Percentiles rank a stretch among this genome's conserved stretches.
Conservation (phyloP, 2,797 vertebrate species). For the Cuculus canorus region DNA sequence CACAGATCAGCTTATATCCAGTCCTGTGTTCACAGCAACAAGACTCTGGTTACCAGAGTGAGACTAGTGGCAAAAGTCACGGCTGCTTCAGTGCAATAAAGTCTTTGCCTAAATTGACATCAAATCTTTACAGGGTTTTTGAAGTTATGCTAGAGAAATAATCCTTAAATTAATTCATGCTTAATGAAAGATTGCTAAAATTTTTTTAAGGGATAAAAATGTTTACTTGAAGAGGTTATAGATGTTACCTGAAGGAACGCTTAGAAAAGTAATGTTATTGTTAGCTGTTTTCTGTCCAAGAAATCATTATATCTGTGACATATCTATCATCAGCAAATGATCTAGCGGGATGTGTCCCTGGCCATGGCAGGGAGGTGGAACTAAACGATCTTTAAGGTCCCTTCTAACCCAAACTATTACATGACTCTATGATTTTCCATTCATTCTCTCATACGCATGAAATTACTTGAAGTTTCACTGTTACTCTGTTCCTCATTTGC, state of each 20-base stretch:
- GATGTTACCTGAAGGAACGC: neutral
- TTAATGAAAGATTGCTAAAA: neutral
- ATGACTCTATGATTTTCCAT: too few species aligned
- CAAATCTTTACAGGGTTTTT: neutral
- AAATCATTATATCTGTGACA: neutral
- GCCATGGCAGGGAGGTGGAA: too few species aligned
- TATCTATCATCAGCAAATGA: neutral
- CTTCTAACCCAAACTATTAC: too few species aligned
- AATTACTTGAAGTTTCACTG: neutral
- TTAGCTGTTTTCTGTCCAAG: neutral
- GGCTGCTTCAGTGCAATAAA: neutral
- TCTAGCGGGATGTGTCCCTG: too few species aligned
- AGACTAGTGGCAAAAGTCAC: neutral
- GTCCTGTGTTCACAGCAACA: neutral
- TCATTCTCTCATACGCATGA: neutral
- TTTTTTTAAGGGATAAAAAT: neutral
- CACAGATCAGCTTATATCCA: neutral
- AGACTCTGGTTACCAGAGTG: neutral
- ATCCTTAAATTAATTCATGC: neutral
- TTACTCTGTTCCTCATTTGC: neutral
- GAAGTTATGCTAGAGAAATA: neutral
- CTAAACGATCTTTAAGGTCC: too few species aligned
- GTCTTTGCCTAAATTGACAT: neutral
- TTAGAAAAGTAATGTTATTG: neutral
- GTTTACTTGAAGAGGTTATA: neutral